These are phyloP conservation scores for Yponomeuta evonymella DNA, from an alignment of 2,888 invertebrate species.

Conservation along the genomic window DNA sequence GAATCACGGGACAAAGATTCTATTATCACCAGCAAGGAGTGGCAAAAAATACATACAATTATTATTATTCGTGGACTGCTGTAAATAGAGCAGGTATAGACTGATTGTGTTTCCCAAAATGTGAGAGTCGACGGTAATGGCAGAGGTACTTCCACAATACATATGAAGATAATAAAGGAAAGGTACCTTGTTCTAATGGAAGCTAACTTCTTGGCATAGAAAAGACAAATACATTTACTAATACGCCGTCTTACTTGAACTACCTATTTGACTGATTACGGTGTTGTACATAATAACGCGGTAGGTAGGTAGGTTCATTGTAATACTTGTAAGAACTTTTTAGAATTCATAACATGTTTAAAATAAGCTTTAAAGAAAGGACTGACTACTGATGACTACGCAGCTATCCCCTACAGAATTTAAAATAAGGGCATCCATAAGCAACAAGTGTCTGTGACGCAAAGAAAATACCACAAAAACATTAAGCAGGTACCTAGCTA, in stretches of 20 bases:
- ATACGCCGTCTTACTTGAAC: background rate
- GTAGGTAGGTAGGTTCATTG: background rate
- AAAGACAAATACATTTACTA: background rate
- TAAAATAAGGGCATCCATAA: slow-evolving; percentile 53
- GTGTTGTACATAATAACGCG: background rate
- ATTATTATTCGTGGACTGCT: slow-evolving; percentile 47
- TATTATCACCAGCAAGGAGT: slow-evolving; percentile 47
- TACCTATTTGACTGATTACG: background rate
- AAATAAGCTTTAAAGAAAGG: slow-evolving; percentile 8
- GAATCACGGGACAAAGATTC: slow-evolving; percentile 45
- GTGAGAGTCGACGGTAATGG: background rate
- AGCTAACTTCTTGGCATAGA: background rate
- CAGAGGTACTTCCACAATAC: background rate
- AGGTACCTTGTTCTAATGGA: background rate
- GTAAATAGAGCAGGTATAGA: slow-evolving; percentile 72
- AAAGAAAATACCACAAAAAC: slow-evolving; percentile 67
- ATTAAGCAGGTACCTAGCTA: slow-evolving; percentile 58
- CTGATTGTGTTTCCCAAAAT: slow-evolving; percentile 41
- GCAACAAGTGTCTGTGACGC: slow-evolving; percentile 70
- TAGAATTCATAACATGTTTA: background rate
- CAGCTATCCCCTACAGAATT: slow-evolving; percentile 36
- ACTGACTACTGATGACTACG: slow-evolving; percentile 5
- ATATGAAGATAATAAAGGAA: background rate
- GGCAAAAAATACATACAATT: slow-evolving; percentile 45
- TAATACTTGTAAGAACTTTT: background rate